phyloP scores from a whole-genome alignment of 2,113 vertebrate species.

The Aix galericulata region DNA sequence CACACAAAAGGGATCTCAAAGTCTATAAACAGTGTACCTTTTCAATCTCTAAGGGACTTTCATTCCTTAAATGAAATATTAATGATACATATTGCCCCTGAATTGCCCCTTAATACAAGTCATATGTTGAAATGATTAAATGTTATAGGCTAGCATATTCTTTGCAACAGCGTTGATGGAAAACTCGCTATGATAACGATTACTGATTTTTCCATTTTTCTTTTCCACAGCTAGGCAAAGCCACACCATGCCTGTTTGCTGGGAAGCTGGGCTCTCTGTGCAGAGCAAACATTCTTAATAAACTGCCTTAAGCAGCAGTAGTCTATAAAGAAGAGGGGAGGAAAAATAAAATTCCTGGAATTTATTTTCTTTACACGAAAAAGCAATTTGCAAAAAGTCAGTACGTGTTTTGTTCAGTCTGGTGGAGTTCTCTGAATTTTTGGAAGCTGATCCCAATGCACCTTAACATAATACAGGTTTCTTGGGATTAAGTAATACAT shows the following conservation, averaged over 20 bases:
- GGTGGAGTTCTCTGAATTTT: conserved; percentile 23
- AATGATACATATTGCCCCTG: conserved; percentile 65
- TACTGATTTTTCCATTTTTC: conserved; percentile 63
- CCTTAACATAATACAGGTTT: conserved; percentile 26
- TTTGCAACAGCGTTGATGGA: conserved; percentile 55
- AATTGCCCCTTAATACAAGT: conserved; percentile 74
- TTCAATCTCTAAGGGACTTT: conserved; percentile 72
- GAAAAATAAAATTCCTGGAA: conserved; percentile 47
- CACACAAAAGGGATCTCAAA: conserved; percentile 57
- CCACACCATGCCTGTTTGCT: conserved; percentile 47
- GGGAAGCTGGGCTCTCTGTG: conserved; percentile 31
- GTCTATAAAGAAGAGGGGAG: conserved; percentile 12
- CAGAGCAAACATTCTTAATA: conserved; percentile 59
- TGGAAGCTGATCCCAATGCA: conserved; percentile 53
- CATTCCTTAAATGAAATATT: conserved; percentile 71
- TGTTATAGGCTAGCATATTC: conserved; percentile 57
- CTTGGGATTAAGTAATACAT: conserved; percentile 58
- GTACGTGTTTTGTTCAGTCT: conserved; percentile 9
- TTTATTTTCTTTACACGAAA: conserved; percentile 55
- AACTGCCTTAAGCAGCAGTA: conserved; percentile 42
- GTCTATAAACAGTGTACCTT: conserved; percentile 73
- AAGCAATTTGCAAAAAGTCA: neutral
- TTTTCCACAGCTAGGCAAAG: conserved; percentile 66
- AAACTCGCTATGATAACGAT: conserved; percentile 62
- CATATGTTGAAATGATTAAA: conserved; percentile 74